Evolutionary conservation across 2,888 invertebrate genomes (phyloP), one percentile per base, ranked within the genome.

Genomic region (Pedicia rivosa): DNA sequence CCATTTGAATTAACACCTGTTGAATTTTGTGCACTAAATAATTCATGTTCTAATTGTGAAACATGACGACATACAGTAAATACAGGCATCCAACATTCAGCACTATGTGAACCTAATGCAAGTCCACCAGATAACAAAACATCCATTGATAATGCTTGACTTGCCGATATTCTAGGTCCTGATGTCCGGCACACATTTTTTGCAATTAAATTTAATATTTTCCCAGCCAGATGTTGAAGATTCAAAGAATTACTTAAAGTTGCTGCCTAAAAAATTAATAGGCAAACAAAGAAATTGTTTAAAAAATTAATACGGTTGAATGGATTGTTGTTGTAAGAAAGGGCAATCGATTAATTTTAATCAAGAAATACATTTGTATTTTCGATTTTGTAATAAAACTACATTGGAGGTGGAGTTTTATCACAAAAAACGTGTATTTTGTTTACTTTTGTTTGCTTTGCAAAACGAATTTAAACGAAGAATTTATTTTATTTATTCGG

Each of bases 81-180:
- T 41, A 95, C 86, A 54, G 95, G 91, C 43, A 84, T 82, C 95
- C 95, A 95, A 51, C 94, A 94, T 45, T 88, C 86, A 13, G 86
- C 72, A 17, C 91, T 86, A 52, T 91, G 90, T 26, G 90, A 87
- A 4, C 90, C 92, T 6, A 92, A 68, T 53, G 92, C 91, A 35
- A 95, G 64, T 2, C 92, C 91, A 41, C 80, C 72, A 37, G 77
- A 78, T 39, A 95, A 69, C 16, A 95, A 70, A 13, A 94, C 84
- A 55, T 95, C 92, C 65, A 95, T 74, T 27, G 90, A 91, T 43
- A 94, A 64, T 1, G 90, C 87, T 52, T 94, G 92, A 1, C 90
- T 84, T 20, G 87, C 80, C 30, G 87, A 72, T 42, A 90, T 72
- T 48, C 81, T 76, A 0, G 77, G 74, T 2, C 78, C 78, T 10